Conservation (phyloP, 1,140 invertebrate genomes). For the Bombus pyrosoma region DNA sequence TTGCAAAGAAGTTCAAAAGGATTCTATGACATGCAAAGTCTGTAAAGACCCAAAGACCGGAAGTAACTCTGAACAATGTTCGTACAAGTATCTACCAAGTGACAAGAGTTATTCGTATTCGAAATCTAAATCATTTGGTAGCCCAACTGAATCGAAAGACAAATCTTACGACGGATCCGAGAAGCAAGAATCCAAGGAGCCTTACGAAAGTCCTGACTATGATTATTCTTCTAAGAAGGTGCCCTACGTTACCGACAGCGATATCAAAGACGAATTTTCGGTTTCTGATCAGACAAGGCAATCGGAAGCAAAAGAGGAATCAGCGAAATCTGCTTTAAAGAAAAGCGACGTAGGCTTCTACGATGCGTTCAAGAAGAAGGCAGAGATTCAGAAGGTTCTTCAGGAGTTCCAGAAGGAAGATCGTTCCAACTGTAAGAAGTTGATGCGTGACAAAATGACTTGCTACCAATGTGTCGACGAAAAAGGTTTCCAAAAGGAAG, state of each 20-base stretch:
- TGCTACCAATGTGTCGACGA: slow-evolving; percentile 88
- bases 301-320: background rate
- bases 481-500: slow-evolving; percentile 87
- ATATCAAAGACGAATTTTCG: background rate
- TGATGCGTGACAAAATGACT: slow-evolving; percentile 88
- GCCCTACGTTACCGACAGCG: background rate
- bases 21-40: slow-evolving; percentile 86
- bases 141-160: slow-evolving; percentile 40
- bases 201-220: background rate
- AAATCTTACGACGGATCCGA: slow-evolving; percentile 8
- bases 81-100: slow-evolving; percentile 86
- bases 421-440: slow-evolving; percentile 87
- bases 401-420: slow-evolving; percentile 88
- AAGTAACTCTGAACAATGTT: slow-evolving; percentile 89
- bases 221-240: slow-evolving; percentile 11
- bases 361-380: slow-evolving; percentile 74
- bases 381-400: slow-evolving; percentile 87
- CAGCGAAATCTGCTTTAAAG: background rate
- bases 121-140: slow-evolving; percentile 74
- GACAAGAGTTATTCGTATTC: slow-evolving; percentile 87
- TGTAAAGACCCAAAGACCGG: slow-evolving; percentile 88
- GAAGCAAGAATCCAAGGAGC: background rate
- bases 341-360: slow-evolving; percentile 67
- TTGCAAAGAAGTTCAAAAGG: slow-evolving; percentile 85
- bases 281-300: background rate